Evolutionary conservation across 2,888 invertebrate genomes (phyloP), one percentile per base, ranked within the genome.

Genomic region (Nebria brevicollis): DNA sequence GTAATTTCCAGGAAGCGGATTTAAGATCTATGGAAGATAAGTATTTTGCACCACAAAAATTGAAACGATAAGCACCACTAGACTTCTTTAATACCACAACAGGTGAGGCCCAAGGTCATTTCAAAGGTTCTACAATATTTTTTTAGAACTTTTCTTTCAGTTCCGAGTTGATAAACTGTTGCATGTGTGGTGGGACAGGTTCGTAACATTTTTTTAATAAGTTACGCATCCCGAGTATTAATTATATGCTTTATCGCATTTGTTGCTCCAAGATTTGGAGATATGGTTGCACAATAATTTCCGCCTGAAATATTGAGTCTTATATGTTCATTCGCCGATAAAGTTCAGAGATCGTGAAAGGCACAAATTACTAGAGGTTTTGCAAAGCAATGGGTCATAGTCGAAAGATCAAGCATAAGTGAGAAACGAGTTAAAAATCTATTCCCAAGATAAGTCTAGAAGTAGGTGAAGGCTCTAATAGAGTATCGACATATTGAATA

Each of bases 71-170:
- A 25, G 83, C 84, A 0, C 84, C 85, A 2, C 84, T 77, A 1
- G 84, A 82, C 72, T 86, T 86, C 3, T 77, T 66, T 0, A 86
- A 84, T 26, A 87, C 83, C 0, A 85, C 84, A 5, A 86, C 84
- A 0, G 85, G 85, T 2, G 84, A 85, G 6, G 83, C 84, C 86
- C 86, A 87, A 1, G 84, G 82, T 41, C 85, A 86, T 0, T 82
- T 43, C 10, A 10, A 43, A 8, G 43, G 43, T 43, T 43, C 43
- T 43, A 43, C 43, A 10, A 43, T 43, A 43, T 43, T 43, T 1
- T 43, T 6, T 66, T 66, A 7, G 6, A 66, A 66, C 66, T 1
- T 7, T 7, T n/a, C 15, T 1, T 66, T 1, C 1, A 66, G 25
- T 66, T 66, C 66, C 7, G 1, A 7, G 66, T 66, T 13, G 66